Base-by-base conservation (phyloP, 2,113 vertebrate genomes). In the Mugil cephalus region DNA sequence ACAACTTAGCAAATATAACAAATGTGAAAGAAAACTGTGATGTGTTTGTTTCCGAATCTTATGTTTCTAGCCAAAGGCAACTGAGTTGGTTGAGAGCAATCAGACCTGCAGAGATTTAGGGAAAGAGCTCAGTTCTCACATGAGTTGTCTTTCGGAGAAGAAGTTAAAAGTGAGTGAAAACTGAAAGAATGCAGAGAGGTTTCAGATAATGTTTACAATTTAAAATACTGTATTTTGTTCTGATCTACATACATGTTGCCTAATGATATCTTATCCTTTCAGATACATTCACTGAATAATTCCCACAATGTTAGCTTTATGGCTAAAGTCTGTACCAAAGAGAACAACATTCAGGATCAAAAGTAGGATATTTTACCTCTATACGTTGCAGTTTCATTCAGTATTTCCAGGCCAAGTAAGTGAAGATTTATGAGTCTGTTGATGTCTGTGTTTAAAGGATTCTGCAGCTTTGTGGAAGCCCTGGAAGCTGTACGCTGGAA, bases 261-360 rank as follows among this genome's bases (percentile, higher is more conserved):
- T 30, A 30, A 30, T 30, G 24, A 30, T 30, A 5, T 30, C 4
- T 36, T 18, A 45, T 70, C 39, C 7, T 47, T 74, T 82, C 24
- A 96, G 96, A 84, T 95, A 56, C 63, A 85, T 13, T 93, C 93
- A 70, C 75, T 95, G 53, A 91, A 94, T 53, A 83, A 87, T 34
- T 61, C 71, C 17, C 90, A 93, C 50, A 91, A 62, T 0, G 85
- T 52, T 43, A 42, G 77, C 4, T 35, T 61, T 4, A 14, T 90
- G 85, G 69, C 80, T 36, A 83, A 79, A 24, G 67, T 92, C 58
- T 88, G 83, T 85, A 84, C 67, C 38, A 87, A 91, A 0, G 82
- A 84, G 45, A 70, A 53, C 59, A 50, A 46, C 11, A 15, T 40
- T 15, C 69, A 35, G 35, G n/a, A 52, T 61, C 48, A 77, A 72